phyloP scores from a whole-genome alignment of 2,797 vertebrate species.

The Chiroxiphia lanceolata region DNA sequence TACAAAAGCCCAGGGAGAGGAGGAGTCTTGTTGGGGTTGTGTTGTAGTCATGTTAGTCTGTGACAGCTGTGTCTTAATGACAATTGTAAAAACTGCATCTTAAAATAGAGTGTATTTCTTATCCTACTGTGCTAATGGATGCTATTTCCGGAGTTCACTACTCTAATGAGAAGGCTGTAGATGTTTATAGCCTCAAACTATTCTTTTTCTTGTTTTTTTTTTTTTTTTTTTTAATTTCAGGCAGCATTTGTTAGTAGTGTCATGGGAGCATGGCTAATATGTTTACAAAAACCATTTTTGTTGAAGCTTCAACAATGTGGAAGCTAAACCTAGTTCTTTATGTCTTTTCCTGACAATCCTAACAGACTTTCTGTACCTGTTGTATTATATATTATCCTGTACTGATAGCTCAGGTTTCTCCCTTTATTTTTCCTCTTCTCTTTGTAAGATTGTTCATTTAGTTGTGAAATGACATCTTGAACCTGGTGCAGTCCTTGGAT shows the following conservation, averaged over 20 bases:
- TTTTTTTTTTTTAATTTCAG: neutral
- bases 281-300: neutral
- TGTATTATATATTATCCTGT: neutral
- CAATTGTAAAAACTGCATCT: neutral
- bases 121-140: neutral
- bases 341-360: neutral
- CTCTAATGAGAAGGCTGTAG: neutral
- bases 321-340: neutral
- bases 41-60: neutral
- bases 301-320: neutral
- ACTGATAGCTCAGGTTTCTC: neutral
- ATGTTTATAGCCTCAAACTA: neutral
- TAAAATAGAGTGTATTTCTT: neutral
- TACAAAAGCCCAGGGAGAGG: neutral
- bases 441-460: neutral
- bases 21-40: neutral
- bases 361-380: neutral
- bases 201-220: neutral
- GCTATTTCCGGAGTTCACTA: neutral
- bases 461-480: neutral
- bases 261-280: rapidly evolving
- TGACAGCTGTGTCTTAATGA: neutral
- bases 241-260: neutral
- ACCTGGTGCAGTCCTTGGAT: neutral
- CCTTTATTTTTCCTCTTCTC: neutral